Base-by-base conservation (phyloP, 2,113 vertebrate species). In the Saimiri boliviensis region DNA sequence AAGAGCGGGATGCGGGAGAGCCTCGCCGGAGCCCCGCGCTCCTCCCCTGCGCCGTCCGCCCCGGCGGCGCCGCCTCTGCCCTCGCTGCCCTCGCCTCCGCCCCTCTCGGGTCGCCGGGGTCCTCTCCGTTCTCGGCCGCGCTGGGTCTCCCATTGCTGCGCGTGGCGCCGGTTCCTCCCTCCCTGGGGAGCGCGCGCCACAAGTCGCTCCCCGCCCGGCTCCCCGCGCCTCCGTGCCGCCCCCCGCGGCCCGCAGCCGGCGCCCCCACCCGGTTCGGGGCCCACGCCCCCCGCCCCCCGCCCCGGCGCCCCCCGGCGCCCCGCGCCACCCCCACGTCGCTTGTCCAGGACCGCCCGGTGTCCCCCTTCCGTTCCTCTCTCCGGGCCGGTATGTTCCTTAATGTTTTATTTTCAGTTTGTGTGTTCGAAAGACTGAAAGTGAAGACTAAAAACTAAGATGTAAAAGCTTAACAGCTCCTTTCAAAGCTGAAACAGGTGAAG, bases 81-180 rank as follows among this genome's bases (percentile, higher is more conserved):
- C 71, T 37, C 16, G 8, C 23, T n/a, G 49, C 80, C 49, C 76
- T 76, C 66, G 58, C 60, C 92, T 60, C 70, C 35, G 86, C 58
- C 95, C 21, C 54, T 89, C 83, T 47, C 32, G 5, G 70, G 16
- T 54, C 63, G 7, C 56, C 66, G 79, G 68, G 80, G 93, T 17
- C 81, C 80, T 71, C 58, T 52, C 6, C 40, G 19, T 54, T 5
- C 71, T 47, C 17, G 21, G 70, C 80, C 60, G 0, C 42, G 4
- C n/a, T 12, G 83, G 68, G 81, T 21, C 32, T 30, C 20, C 66
- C n/a, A 2, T 60, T 23, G 58, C 88, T 66, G 89, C 52, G 83
- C 92, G 2, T 54, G 83, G 92, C 94, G 90, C 96, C 96, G 58
- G 14, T 93, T 80, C 52, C 89, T 79, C n/a, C 27, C n/a, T 76